Evolutionary conservation across 2,888 invertebrate genomes (phyloP).

Genomic region (Agrotis puta): DNA sequence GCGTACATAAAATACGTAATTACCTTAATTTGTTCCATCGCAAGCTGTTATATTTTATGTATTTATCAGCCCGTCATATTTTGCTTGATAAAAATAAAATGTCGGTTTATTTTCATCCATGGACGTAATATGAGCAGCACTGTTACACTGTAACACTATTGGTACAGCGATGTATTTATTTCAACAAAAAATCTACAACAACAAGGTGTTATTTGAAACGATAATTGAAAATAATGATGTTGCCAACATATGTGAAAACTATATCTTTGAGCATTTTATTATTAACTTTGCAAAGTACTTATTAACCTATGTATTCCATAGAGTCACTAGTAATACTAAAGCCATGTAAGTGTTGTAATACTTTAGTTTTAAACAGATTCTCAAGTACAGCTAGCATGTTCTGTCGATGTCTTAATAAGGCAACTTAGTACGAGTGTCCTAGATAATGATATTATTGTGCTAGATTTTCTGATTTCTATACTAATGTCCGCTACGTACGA

Average conservation of each 20-base stretch:
- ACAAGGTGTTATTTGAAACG: constrained; percentile 33
- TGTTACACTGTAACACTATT: constrained; percentile 31
- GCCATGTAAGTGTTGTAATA: constrained; percentile 13
- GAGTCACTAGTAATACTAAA: not conserved
- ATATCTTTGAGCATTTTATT: constrained; percentile 13
- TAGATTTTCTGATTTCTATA: constrained; percentile 37
- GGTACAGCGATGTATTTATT: constrained; percentile 43
- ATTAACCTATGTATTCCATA: not conserved
- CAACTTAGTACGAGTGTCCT: constrained; percentile 12
- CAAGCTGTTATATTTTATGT: constrained; percentile 76
- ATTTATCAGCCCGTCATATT: constrained; percentile 79
- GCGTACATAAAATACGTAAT: constrained; percentile 50
- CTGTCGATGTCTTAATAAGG: constrained; percentile 21
- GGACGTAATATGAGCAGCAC: constrained; percentile 53
- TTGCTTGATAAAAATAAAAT: constrained; percentile 78
- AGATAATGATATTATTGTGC: constrained; percentile 36
- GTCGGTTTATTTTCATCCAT: constrained; percentile 73
- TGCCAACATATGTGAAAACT: constrained; percentile 34
- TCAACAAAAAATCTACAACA: constrained; percentile 44
- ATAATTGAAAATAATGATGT: constrained; percentile 57
- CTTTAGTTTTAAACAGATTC: constrained; percentile 16
- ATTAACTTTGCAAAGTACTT: constrained; percentile 8
- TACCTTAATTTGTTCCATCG: constrained; percentile 78
- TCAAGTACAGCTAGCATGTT: constrained; percentile 15
- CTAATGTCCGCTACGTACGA: constrained; percentile 20